Conservation (phyloP, 2,797 vertebrate genomes). For the Dermochelys coriacea region DNA sequence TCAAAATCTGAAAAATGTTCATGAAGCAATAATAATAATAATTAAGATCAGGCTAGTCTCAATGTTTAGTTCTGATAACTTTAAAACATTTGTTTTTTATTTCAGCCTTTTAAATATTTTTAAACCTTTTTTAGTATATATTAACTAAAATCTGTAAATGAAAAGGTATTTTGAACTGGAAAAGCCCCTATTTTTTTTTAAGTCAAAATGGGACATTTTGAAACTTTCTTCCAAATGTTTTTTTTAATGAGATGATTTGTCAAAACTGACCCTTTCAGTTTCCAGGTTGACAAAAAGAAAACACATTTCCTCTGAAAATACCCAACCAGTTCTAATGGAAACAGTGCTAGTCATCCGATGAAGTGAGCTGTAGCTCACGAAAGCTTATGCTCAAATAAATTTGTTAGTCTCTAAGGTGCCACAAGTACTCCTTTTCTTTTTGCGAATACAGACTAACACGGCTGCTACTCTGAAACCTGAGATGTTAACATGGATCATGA, state of each 20-base stretch:
- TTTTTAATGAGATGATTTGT: not conserved
- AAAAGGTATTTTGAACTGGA: not conserved
- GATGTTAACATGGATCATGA: not conserved
- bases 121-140: not conserved
- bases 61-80: not conserved
- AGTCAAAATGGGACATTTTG: not conserved
- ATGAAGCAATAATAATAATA: not conserved
- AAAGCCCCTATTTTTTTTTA: not conserved
- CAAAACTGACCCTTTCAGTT: not conserved
- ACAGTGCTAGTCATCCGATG: not conserved
- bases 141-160: not conserved
- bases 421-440: no score
- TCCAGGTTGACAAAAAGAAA: not conserved
- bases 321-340: not conserved
- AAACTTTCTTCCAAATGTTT: not conserved
- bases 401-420: no score
- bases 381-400: no score
- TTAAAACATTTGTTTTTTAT: not conserved
- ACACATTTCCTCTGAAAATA: not conserved
- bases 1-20: not conserved
- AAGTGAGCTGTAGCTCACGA: no score
- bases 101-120: not conserved
- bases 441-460: no score
- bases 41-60: not conserved
- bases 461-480: no score